Percentiles rank a stretch among this genome's conserved stretches.
phyloP scores from a whole-genome alignment of 1,140 invertebrate genomes.

The Drosophila elegans region DNA sequence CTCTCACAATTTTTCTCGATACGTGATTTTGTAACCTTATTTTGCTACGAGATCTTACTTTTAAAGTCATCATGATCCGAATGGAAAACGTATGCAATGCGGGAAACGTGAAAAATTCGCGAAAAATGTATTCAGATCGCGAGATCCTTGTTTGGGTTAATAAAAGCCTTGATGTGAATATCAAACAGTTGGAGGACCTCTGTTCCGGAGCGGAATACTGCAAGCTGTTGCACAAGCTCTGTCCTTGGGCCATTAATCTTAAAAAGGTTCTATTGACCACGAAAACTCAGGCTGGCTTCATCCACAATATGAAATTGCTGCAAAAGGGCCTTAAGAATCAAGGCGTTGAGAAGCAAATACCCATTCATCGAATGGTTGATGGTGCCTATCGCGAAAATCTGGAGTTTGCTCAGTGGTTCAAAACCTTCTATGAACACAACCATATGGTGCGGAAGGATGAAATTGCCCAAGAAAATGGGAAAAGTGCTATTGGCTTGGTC shows the following conservation, averaged over 20 bases:
- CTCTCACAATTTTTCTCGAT: neutral
- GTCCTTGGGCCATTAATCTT: neutral
- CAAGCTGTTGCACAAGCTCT: neutral
- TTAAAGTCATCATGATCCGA: neutral
- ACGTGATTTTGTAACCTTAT: neutral
- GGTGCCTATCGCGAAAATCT: neutral
- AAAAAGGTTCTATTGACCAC: neutral
- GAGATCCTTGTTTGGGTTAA: neutral
- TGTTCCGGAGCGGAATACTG: neutral
- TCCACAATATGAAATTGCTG: neutral
- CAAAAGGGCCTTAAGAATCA: neutral
- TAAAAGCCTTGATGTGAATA: neutral
- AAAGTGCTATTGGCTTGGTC: too few relatives aligned
- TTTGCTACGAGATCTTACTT: too few relatives aligned
- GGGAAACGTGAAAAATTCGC: neutral
- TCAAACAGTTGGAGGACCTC: neutral
- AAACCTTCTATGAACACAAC: neutral
- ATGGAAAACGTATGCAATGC: neutral
- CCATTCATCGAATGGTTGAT: neutral
- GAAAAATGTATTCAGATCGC: neutral
- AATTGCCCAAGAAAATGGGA: neutral
- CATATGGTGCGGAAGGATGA: neutral
- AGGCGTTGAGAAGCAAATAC: neutral
- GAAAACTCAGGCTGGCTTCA: neutral
- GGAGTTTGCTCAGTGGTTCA: conserved; percentile 2